Evolutionary conservation across 37 sponge, comb jelly and placozoan genomes (phyloP).

Genomic region (Dysidea cf. avara): DNA sequence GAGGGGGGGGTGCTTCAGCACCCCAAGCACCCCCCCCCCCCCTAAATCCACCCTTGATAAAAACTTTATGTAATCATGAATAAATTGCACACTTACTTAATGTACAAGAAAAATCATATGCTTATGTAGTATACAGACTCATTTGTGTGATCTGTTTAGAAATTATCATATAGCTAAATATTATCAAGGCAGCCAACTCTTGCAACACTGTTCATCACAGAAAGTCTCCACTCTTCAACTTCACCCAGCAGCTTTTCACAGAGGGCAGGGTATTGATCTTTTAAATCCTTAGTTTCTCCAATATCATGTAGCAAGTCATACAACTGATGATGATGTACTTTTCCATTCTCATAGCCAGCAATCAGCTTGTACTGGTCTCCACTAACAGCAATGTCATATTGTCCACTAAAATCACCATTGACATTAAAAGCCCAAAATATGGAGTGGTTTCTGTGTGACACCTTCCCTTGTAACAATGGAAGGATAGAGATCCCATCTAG

Average conservation of each 20-base stretch:
- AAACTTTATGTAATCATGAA: too few relatives aligned
- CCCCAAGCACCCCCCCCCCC: too few relatives aligned
- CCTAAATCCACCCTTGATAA: too few relatives aligned
- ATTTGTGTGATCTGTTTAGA: too few relatives aligned
- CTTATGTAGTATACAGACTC: too few relatives aligned
- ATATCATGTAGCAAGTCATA: conserved; percentile 10
- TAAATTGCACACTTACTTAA: too few relatives aligned
- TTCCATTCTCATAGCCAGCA: conserved; percentile 16
- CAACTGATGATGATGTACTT: neutral
- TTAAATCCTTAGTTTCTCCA: conserved; percentile 2
- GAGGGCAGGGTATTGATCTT: neutral
- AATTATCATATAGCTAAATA: too few relatives aligned
- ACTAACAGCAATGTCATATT: conserved; percentile 11
- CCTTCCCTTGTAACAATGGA: conserved; percentile 11
- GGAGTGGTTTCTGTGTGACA: too few relatives aligned
- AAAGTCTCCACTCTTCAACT: conserved; percentile 11
- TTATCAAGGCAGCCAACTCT: conserved; percentile 31
- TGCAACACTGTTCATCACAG: conserved; percentile 25
- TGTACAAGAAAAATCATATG: too few relatives aligned
- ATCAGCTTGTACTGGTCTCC: conserved; percentile 32
- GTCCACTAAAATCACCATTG: conserved; percentile 37
- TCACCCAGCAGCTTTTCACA: neutral
- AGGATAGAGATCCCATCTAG: too few relatives aligned
- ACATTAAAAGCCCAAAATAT: too few relatives aligned
- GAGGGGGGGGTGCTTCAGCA: too few relatives aligned